Base-by-base conservation (phyloP, 2,113 vertebrate genomes). In the Rhinogobius similis region DNA sequence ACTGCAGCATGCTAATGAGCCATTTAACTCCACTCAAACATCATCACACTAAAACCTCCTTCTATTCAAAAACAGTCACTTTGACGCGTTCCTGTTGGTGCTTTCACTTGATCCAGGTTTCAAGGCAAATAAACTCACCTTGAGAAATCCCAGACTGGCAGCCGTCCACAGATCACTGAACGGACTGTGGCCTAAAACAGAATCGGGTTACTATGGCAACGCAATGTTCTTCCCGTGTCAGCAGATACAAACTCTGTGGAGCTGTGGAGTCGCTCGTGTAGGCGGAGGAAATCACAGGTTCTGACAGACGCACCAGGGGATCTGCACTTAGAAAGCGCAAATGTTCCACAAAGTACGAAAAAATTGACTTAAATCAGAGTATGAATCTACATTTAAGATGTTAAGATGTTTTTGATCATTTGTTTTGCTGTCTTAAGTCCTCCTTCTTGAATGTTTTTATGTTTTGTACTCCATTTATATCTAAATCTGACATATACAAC, bases 131-230 rank as follows among this genome's bases (percentile, higher is more conserved):
- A 18, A 41, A 52, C 24, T 72, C 67, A 56, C 56, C 65, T 69
- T 24, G 67, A 48, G 50, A 12, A 63, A 59, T 56, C 63, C 24
- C 67, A 66, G 48, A 41, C 53, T 27, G 70, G 23, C 63, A 50
- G 27, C 44, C 55, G 38, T 65, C 43, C 41, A 32, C 29, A 62
- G 27, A 68, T 65, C 68, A 43, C 53, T 48, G 39, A 44, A 38
- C 62, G 43, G 24, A 72, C 41, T 59, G n/a, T 36, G n/a, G 73
- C 46, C 67, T 80, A 66, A 68, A 81, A 68, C 27, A 70, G 29
- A 56, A 69, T 59, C 63, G 24, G 72, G 75, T 80, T 69, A 48
- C 83, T 70, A 64, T 58, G 63, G 70, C 62, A 73, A 88, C 76
- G 13, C n/a, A 10, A 21, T 46, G 56, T 48, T 71, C 76, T 64